A percentile compares a stretch with the other conserved stretches of the same genome.
These are phyloP conservation scores for Pomacea maculata DNA, from an alignment of 1,140 invertebrate genomes.

Conservation along the genomic window DNA sequence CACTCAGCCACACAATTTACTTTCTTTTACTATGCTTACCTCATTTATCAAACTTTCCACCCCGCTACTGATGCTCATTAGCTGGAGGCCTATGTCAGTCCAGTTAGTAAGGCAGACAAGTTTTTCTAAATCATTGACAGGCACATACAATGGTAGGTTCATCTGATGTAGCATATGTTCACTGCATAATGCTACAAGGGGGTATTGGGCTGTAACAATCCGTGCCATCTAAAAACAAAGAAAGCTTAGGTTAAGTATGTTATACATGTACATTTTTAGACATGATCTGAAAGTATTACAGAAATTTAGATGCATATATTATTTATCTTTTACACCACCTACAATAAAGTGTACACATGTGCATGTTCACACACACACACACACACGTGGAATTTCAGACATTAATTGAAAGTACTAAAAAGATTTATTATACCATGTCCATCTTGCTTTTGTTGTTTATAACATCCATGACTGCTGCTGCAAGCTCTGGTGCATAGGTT, in stretches of 20 bases:
- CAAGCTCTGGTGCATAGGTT: conserved; percentile 37
- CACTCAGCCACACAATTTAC: too few species aligned
- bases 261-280: too few species aligned
- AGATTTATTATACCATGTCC: conserved; percentile 23
- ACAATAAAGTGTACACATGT: too few species aligned
- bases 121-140: conserved; percentile 27
- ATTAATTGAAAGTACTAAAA: neutral
- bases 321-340: too few species aligned
- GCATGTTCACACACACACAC: too few species aligned
- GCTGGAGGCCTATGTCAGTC: conserved; percentile 15
- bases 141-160: conserved; percentile 31
- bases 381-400: too few species aligned
- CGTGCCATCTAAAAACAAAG: neutral
- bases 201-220: conserved; percentile 21
- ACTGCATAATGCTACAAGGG: conserved; percentile 29
- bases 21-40: conserved; percentile 6
- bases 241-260: too few species aligned
- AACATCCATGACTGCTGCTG: conserved; percentile 23
- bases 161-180: conserved; percentile 35
- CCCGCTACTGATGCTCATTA: conserved; percentile 3
- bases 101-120: conserved; percentile 42
- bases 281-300: too few species aligned
- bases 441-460: conserved; percentile 24
- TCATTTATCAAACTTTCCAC: neutral
- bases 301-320: too few species aligned